Base-by-base conservation (phyloP, 2,888 invertebrate genomes). In the Crematogaster levior region DNA sequence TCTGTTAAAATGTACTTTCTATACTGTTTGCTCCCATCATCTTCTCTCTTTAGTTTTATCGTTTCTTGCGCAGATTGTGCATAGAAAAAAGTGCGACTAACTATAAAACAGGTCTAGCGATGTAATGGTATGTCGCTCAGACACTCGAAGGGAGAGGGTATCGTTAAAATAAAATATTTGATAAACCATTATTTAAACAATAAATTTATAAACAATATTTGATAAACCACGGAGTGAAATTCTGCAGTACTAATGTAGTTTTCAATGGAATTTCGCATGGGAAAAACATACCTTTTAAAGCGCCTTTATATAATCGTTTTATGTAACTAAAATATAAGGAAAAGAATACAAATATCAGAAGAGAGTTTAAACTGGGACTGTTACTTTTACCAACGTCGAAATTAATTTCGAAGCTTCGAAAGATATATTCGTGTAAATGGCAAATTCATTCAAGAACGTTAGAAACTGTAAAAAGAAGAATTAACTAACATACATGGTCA, bases 1-100 rank as follows among this genome's bases (percentile, higher is more conserved):
- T 43, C 63, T 43, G 27, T 43, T 65, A 63, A 63, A 63, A 63
- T 63, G 24, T 4, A 43, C 63, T 65, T 65, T 65, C 63, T 68
- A 46, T 6, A 3, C n/a, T 5, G 15, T 48, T 24, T n/a, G 30
- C 34, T 12, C n/a, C 30, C 27, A 7, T 51, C 15, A 18, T 37
- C 15, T 18, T 34, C 15, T 24, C 53, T 70, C 21, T 53, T 15
- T 1, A 46, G 30, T 30, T 34, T 7, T 34, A n/a, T 12, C 34
- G 34, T 70, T 37, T 53, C 53, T 51, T 15, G 24, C 37, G 5
- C 21, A 9, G 5, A 5, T 60, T 34, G 18, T 7, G 27, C 7
- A 12, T 3, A 30, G 30, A 30, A 15, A 27, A 40, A 40, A 53
- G 9, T 15, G 7, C 3, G 6, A 58, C 7, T 15, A 15, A 10